Evolutionary conservation across 2,113 vertebrate species (phyloP), one percentile per base, ranked within the genome.

Genomic region (Ibidorhyncha struthersii): DNA sequence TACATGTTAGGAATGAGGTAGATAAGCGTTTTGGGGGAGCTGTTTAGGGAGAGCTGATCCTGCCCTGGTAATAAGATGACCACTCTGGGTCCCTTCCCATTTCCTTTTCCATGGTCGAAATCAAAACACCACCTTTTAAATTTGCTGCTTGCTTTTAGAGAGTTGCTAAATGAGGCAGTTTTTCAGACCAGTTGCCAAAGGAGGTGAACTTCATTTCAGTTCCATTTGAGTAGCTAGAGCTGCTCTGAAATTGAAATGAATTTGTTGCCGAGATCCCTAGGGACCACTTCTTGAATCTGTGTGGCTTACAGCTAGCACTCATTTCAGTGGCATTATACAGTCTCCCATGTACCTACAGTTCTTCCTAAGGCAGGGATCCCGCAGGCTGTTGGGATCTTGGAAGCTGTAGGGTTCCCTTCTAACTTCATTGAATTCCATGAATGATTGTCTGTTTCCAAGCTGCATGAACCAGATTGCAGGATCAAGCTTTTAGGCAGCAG

Each of bases 121-220:
- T 77, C 20, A 70, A 80, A 92, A 34, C 47, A 82, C 2, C 16
- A n/a, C 23, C 12, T 83, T 86, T 87, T 94, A 47, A 67, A 58
- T 89, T 86, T 78, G 45, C 32, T 62, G 25, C 63, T 86, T 90
- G 79, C 47, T 94, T 91, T 92, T 53, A 49, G 30, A 32, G 66
- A 81, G 36, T 50, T 85, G 40, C 34, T 91, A 69, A 88, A 66
- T 52, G 19, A 92, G 38, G 53, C 29, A 14, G 43, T 76, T 83
- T 92, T 94, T 92, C 47, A 92, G 90, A 90, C 41, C 30, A 14
- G 41, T 90, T 92, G 59, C 82, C 63, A 52, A 56, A 86, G 74
- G 50, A 83, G 71, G 32, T 93, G 47, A 47, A 63, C 82, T 90
- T 94, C 20, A 36, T 93, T 92, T 97, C 66, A 92, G 38, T 86